Base-by-base conservation (phyloP, 2,888 invertebrate genomes). In the Xanthia togata region DNA sequence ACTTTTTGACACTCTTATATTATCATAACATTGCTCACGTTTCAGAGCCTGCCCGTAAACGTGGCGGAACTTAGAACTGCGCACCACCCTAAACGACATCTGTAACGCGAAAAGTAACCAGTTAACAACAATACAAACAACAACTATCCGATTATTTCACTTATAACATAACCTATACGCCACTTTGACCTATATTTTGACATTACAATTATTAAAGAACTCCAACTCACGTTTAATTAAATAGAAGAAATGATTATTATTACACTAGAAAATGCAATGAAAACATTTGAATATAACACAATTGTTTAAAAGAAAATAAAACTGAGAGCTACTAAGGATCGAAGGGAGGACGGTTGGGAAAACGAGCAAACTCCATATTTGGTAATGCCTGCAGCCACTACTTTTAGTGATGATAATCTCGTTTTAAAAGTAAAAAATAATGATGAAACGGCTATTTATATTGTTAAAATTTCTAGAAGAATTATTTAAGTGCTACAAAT, bases 61-160 rank as follows among this genome's bases (percentile, higher is more conserved):
- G 97, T 99, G 99, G 95, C 99, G 98, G 97, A 99, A 99, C 97
- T 99, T 99, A 95, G 99, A 99, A 97, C 98, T 98, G 97, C 99
- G 98, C 91, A 99, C 99, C 96, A 99, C 99, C 96, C 99, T 98
- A 97, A 99, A 99, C 97, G 99, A 99, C 99, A 99, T 99, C 97
- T 98, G 95, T 91, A 96, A 97, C 93, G 91, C 92, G 95, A 94
- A 94, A 94, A 89, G 79, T 78, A 78, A 35, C 90, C 91, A 90
- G 92, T 94, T 94, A 94, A 92, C 91, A 92, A 93, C 88, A 93
- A 93, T 92, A 93, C 93, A 92, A 91, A 93, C 92, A 93, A 93
- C 89, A 92, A 89, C 89, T 91, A 81, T 87, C 83, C 81, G 93
- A 92, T 91, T 92, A 94, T 93, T 94, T 92, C 92, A 94, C 93